These are phyloP conservation scores for Onychostoma macrolepis DNA, from an alignment of 2,113 vertebrate genomes.

Conservation along the genomic window DNA sequence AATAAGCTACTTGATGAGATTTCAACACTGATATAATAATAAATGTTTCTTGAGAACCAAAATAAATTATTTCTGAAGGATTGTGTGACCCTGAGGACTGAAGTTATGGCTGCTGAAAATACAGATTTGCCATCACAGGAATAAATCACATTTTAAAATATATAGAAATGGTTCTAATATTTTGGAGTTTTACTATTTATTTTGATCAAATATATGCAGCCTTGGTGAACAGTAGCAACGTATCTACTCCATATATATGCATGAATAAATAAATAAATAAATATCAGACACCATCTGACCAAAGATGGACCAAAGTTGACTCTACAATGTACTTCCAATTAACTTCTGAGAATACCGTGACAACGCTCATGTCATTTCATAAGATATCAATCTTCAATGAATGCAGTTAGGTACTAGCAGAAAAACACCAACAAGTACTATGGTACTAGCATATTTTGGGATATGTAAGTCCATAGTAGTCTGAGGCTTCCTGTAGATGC, in stretches of 20 bases:
- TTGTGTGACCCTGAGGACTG: neutral
- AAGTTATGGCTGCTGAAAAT: neutral
- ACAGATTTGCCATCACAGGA: neutral
- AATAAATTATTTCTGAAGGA: neutral
- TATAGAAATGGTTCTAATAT: neutral
- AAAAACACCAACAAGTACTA: neutral
- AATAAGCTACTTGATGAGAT: too few relatives aligned
- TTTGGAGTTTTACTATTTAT: neutral
- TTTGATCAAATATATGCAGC: neutral
- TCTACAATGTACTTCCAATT: too few relatives aligned
- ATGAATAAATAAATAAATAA: too few relatives aligned
- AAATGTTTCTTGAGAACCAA: neutral
- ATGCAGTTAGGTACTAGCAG: neutral
- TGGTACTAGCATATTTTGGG: neutral
- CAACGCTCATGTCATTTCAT: neutral
- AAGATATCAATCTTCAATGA: neutral
- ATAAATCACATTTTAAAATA: neutral
- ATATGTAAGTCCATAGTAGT: neutral
- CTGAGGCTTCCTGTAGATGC: neutral
- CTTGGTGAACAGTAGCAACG: too few relatives aligned
- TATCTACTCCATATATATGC: too few relatives aligned
- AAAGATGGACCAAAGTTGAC: too few relatives aligned
- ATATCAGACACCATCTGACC: too few relatives aligned
- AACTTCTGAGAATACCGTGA: too few relatives aligned
- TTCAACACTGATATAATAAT: neutral